Evolutionary conservation across 2,113 vertebrate species (phyloP).

Genomic region (Amia ocellicauda): DNA sequence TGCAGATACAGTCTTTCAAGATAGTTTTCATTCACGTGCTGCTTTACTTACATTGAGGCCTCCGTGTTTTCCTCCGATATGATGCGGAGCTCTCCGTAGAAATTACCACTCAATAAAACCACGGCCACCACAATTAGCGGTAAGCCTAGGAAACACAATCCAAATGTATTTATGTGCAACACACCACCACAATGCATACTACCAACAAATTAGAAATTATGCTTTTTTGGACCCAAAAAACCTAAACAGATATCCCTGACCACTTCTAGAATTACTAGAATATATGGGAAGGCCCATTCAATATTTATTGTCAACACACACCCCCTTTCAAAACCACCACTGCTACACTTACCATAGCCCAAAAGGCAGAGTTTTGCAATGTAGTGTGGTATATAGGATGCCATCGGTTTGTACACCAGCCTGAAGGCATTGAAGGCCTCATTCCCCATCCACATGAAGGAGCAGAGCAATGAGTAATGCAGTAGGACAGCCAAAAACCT

Average conservation of each 20-base stretch:
- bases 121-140: background rate
- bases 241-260: no score
- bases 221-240: no score
- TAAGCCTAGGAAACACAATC: background rate
- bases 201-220: no score
- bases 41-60: background rate
- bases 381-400: constrained; percentile 34
- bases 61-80: background rate
- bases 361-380: constrained; percentile 43
- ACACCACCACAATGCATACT: no score
- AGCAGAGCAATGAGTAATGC: constrained; percentile 62
- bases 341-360: constrained; percentile 58
- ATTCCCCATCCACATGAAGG: constrained; percentile 66
- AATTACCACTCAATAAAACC: background rate
- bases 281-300: no score
- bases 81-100: background rate
- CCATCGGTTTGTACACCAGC: constrained; percentile 59
- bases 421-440: constrained; percentile 67
- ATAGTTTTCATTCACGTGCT: background rate
- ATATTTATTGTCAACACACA: no score
- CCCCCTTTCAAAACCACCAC: background rate
- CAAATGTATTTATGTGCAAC: no score
- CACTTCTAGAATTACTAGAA: no score
- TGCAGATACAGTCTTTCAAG: background rate
- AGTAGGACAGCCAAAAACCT: constrained; percentile 40